These are phyloP conservation scores for Gracilinanus agilis DNA, from an alignment of 2,113 vertebrate genomes.

Conservation along the genomic window DNA sequence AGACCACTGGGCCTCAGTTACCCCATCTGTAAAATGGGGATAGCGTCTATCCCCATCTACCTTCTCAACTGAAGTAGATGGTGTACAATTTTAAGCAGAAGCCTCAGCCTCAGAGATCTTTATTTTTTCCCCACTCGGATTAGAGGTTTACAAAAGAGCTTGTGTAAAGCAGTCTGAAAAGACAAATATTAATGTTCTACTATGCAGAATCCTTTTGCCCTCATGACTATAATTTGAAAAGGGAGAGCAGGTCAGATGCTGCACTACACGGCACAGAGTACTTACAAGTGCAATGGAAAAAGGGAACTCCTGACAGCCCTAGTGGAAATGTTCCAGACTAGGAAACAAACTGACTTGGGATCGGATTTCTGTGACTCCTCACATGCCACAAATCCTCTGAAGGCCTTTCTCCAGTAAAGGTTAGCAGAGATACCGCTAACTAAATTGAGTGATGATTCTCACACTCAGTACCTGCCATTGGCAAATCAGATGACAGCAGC, in stretches of 20 bases:
- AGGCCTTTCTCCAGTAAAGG: constrained; percentile 16
- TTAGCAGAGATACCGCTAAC: constrained; percentile 52
- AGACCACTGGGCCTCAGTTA: background rate
- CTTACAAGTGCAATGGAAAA: constrained; percentile 44
- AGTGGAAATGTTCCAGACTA: constrained; percentile 42
- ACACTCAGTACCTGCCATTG: constrained; percentile 5
- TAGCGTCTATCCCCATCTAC: background rate
- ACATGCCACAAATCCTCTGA: constrained; percentile 11
- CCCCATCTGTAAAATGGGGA: background rate
- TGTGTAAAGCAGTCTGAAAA: background rate
- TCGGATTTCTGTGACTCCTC: background rate
- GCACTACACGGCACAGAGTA: background rate
- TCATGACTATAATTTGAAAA: constrained; percentile 37
- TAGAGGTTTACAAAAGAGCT: constrained; percentile 49
- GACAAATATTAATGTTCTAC: background rate
- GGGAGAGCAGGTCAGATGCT: constrained; percentile 55
- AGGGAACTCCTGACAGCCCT: constrained; percentile 41
- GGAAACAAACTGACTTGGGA: background rate
- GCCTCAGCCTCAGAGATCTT: background rate
- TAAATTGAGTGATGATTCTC: constrained; percentile 50
- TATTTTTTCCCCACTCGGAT: constrained; percentile 33
- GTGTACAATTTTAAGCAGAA: constrained; percentile 24
- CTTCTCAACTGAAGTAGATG: background rate
- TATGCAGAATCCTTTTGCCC: background rate
- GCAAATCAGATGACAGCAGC: constrained; percentile 50